Conservation (phyloP, 92 coral and sea anemone genomes). For the Micromussa lordhowensis region DNA sequence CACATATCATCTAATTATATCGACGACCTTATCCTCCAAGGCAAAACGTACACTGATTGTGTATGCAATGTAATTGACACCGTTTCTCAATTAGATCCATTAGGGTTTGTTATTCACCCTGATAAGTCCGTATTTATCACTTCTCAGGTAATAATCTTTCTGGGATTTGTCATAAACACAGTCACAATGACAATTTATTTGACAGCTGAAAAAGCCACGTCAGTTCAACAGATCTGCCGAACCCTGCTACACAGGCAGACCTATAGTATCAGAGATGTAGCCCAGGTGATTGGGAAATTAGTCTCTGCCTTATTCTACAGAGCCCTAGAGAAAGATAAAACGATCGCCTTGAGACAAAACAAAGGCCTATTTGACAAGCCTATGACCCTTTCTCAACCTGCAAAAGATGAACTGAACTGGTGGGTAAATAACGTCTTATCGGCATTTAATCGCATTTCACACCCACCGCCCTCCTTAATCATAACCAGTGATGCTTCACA, state of each 20-base stretch:
- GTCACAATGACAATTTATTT: conserved; percentile 18
- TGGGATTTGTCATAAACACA: conserved; percentile 33
- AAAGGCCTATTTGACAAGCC: conserved; percentile 48
- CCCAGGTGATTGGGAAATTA: conserved; percentile 50
- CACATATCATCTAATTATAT: conserved; percentile 36
- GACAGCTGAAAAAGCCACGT: not conserved
- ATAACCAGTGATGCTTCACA: conserved; percentile 59
- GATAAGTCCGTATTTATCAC: not conserved
- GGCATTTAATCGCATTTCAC: conserved; percentile 35
- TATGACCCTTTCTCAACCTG: conserved; percentile 44
- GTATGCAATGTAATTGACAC: not conserved
- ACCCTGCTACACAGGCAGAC: conserved; percentile 1
- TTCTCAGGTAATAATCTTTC: not conserved
- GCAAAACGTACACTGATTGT: not conserved
- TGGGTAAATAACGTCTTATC: conserved; percentile 37
- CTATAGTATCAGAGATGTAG: conserved; percentile 37
- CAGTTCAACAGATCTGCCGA: conserved; percentile 9
- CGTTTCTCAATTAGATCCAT: not conserved
- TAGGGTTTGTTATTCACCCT: not conserved
- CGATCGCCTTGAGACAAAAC: not conserved
- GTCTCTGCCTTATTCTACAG: conserved; percentile 46
- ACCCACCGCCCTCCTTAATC: conserved; percentile 18
- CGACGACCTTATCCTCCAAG: conserved; percentile 53
- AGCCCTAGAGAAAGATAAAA: conserved; percentile 57
- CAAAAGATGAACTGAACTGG: conserved; percentile 45